Base-by-base conservation (phyloP, 2,888 invertebrate species). In the Hemaris fuciformis region DNA sequence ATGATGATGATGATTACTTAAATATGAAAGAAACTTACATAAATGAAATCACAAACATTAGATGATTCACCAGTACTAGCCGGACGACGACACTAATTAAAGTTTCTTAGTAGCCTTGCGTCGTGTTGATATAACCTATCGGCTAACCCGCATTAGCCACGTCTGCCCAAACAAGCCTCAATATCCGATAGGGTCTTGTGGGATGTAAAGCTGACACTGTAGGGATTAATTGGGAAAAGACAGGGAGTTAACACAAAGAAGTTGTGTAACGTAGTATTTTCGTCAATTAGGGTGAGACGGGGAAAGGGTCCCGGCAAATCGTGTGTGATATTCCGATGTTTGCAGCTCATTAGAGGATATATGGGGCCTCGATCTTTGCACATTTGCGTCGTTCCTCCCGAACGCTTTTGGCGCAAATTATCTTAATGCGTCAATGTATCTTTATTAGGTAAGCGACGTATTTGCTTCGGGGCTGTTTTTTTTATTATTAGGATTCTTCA, bases 321-420 rank as follows among this genome's bases (percentile, higher is more conserved):
- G 75, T 66, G 66, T 74, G 78, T 76, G 76, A 79, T 76, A 75
- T 75, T 76, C 74, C 75, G 67, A 79, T 84, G 83, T 87, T 85
- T 87, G 81, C 84, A 84, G 77, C 75, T 81, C 85, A 83, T 87
- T 87, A 86, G 79, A 77, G 76, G 64, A 66, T 65, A 66, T 72
- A 65, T 61, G 62, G 66, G 64, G n/a, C 61, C 61, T 5, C 67
- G 76, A 75, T 75, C 80, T 76, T 76, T 71, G 71, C 76, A 70
- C 75, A 74, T 73, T 69, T 76, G 70, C 73, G 73, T 76, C 69
- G 71, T 70, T 69, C 72, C 73, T n/a, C n/a, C 63, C 73, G 65
- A 63, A 42, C 34, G 59, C 58, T 27, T 15, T 48, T n/a, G 38
- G 56, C 34, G 53, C 45, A 34, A 34, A 27, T n/a, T 57, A 57